Percentiles rank a stretch among this genome's conserved stretches.
Conservation (phyloP, 2,113 vertebrate genomes). For the Pipra filicauda region DNA sequence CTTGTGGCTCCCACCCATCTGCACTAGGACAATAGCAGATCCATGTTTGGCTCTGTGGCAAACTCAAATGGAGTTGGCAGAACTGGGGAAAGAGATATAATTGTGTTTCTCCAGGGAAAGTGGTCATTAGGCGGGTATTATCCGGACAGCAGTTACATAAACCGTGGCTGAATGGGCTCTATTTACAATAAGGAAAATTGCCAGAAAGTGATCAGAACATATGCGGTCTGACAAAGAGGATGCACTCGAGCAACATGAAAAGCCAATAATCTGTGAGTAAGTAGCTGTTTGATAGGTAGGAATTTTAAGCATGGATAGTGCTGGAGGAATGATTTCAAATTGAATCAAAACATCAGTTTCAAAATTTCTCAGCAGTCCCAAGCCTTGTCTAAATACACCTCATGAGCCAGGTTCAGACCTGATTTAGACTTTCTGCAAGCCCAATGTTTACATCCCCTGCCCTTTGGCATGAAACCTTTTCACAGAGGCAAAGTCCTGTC, state of each 20-base stretch:
- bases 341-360: not conserved
- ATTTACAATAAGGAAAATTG: slow-evolving; percentile 62
- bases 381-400: not conserved
- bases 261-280: slow-evolving; percentile 58
- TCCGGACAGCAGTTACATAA: slow-evolving; percentile 39
- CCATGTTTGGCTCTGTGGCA: slow-evolving; percentile 3
- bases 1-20: slow-evolving; percentile 40
- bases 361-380: not conserved
- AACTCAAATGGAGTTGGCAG: slow-evolving; percentile 40
- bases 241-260: slow-evolving; percentile 55
- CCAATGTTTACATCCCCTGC: not conserved
- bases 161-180: slow-evolving; percentile 48
- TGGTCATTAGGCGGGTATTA: slow-evolving; percentile 63
- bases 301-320: slow-evolving; percentile 42
- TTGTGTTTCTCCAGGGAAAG: slow-evolving; percentile 47
- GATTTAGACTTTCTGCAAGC: not conserved
- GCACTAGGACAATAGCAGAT: slow-evolving; percentile 4
- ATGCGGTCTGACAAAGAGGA: slow-evolving; percentile 34
- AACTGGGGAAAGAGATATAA: not conserved
- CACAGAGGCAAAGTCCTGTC: not conserved
- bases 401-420: not conserved
- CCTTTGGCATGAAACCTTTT: not conserved
- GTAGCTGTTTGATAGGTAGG: slow-evolving; percentile 15
- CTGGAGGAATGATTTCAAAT: not conserved
- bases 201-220: slow-evolving; percentile 62